These are phyloP conservation scores for Nothobranchius furzeri DNA, from an alignment of 2,113 vertebrate species.

Conservation along the genomic window DNA sequence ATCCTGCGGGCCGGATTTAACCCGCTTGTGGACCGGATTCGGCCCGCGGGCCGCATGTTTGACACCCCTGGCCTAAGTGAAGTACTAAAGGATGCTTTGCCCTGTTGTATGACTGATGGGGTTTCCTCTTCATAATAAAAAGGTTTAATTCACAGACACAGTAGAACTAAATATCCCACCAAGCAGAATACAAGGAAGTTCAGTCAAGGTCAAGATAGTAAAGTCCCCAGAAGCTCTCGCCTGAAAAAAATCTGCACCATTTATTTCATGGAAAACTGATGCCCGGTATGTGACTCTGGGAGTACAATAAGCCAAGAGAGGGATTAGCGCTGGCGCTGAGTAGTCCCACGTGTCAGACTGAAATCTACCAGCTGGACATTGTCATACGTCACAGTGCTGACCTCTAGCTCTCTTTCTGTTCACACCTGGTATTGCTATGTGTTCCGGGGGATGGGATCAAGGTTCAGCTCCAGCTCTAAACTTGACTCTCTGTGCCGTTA, in stretches of 20 bases:
- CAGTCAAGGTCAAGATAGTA: background rate
- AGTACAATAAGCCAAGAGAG: background rate
- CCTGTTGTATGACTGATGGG: background rate
- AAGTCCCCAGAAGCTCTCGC: constrained; percentile 10
- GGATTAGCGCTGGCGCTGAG: background rate
- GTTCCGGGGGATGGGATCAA: background rate
- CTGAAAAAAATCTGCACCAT: background rate
- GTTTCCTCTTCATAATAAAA: background rate
- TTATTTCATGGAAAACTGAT: background rate
- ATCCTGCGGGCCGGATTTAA: no score
- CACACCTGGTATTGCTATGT: background rate
- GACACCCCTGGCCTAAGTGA: background rate
- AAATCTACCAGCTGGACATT: constrained; percentile 5
- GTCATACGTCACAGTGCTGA: background rate
- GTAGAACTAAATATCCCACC: rapidly evolving
- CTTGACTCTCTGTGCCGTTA: background rate
- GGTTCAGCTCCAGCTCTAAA: background rate
- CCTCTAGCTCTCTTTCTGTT: background rate
- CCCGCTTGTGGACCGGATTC: no score
- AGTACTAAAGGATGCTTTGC: background rate
- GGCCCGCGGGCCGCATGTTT: no score
- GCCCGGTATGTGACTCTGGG: background rate
- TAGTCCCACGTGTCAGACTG: constrained; percentile 11
- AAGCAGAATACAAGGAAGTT: background rate
- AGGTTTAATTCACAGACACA: background rate